Evolutionary conservation across 2,888 invertebrate species (phyloP), one percentile per base, ranked within the genome.

Genomic region (Ichneumoninae sp.): DNA sequence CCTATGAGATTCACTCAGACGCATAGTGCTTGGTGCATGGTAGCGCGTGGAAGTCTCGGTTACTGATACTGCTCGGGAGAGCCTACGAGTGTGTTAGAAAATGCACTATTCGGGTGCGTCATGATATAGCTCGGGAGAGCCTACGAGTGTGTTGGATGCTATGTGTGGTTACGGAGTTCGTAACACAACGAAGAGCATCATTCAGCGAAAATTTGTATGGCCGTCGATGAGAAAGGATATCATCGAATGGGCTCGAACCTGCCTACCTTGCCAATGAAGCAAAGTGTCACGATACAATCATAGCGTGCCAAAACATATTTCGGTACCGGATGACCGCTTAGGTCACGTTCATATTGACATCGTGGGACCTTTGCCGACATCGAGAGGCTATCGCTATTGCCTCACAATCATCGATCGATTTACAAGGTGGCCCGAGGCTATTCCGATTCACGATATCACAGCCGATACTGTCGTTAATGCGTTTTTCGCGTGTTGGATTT

Each of bases 331-430:
- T 26, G 76, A 52, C 1, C 85, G 92, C 16, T 92, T 93, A 76
- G 85, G 88, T 6, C 90, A 92, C 57, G 86, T 92, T 6, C 92
- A 92, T 68, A 81, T 92, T 3, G 92, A 93, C 74, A 80, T 94
- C 5, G 88, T 93, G 0, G 91, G 91, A 7, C 91, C 92, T 1
- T 77, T 93, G 16, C 91, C 91, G 8, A 16, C 71, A 5, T 88
- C 89, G 0, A 40, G 83, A 1, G 91, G 89, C 5, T 90, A 82
- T 73, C 81, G 86, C 4, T 94, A 93, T 73, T 88, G 89, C 19
- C 89, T 94, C 1, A 94, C 94, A 0, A 89, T 89, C 74, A 85
- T 91, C 1, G 90, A 92, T 33, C 74, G 92, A 7, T 89, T 86
- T 47, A 84, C 88, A 0, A 87, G 88, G 33, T 89, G 87, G 87